These are phyloP conservation scores for Scaptomyza caliginosa DNA, from an alignment of 2,888 invertebrate genomes.

Conservation along the genomic window DNA sequence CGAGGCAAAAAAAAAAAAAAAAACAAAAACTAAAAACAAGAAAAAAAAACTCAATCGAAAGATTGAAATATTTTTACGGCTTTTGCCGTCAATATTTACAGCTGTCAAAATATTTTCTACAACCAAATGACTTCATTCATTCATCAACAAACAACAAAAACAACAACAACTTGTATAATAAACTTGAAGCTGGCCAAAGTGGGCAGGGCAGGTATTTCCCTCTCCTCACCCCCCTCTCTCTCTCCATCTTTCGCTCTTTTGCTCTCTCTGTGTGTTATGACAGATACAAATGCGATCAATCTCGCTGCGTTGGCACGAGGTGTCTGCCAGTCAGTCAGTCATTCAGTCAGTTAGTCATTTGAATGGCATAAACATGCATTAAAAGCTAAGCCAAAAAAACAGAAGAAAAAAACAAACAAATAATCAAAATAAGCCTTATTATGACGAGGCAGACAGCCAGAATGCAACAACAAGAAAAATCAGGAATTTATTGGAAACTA, in stretches of 20 bases:
- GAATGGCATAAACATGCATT: constrained; percentile 65
- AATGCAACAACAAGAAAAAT: constrained; percentile 24
- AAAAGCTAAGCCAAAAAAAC: constrained; percentile 35
- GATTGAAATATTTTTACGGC: constrained; percentile 48
- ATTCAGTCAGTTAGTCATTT: constrained; percentile 31
- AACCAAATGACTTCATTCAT: constrained; percentile 80
- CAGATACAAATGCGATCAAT: constrained; percentile 51
- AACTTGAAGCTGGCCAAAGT: constrained; percentile 41
- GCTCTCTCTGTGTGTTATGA: constrained; percentile 19
- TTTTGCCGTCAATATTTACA: constrained; percentile 68
- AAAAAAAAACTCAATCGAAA: too few relatives aligned
- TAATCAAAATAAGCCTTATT: constrained; percentile 76
- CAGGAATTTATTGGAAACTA: constrained; percentile 69
- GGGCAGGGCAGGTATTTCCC: constrained; percentile 63
- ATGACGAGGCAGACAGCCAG: constrained; percentile 54
- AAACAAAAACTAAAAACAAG: constrained; percentile 4
- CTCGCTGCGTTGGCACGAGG: constrained; percentile 42
- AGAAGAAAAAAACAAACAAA: constrained; percentile 63
- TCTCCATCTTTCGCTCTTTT: too few relatives aligned
- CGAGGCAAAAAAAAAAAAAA: constrained; percentile 27
- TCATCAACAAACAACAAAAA: constrained; percentile 13
- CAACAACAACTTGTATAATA: constrained; percentile 13
- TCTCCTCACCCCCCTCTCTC: too few relatives aligned
- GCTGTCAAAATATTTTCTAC: constrained; percentile 81
- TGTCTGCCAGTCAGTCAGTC: constrained; percentile 38